These are phyloP conservation scores for Guaruba guarouba DNA, from an alignment of 2,113 vertebrate genomes.

Conservation along the genomic window DNA sequence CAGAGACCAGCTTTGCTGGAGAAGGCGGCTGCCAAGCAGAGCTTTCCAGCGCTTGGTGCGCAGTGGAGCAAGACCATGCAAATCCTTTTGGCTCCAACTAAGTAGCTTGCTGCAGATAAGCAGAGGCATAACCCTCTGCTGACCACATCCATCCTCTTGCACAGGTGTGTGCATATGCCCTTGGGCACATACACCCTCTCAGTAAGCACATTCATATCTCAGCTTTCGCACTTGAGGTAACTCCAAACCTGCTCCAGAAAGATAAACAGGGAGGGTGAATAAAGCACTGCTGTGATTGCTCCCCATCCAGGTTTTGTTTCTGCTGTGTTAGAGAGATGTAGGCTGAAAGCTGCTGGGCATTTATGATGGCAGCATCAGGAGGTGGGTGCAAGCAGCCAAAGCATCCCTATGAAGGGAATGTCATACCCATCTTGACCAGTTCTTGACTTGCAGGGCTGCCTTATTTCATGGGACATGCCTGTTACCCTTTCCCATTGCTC, in stretches of 20 bases:
- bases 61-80: background rate
- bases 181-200: rapidly evolving
- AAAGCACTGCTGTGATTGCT: background rate
- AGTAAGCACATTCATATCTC: background rate
- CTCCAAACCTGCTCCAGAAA: background rate
- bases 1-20: conserved; percentile 37
- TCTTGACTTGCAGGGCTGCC: background rate
- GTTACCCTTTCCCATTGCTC: background rate
- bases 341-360: background rate
- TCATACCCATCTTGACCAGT: background rate
- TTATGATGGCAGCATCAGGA: background rate
- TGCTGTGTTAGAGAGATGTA: background rate
- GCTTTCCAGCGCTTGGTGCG: background rate
- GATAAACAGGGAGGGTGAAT: background rate
- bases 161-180: rapidly evolving
- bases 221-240: background rate
- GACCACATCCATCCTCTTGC: rapidly evolving
- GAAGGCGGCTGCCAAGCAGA: conserved; percentile 31
- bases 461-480: background rate
- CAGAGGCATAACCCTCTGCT: background rate
- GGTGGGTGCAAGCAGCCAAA: background rate
- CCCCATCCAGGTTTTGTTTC: background rate
- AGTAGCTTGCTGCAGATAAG: conserved; percentile 15
- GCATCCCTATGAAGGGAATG: background rate
- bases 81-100: background rate